Evolutionary conservation across 2,797 vertebrate species (phyloP).

Genomic region (Selene dorsalis): DNA sequence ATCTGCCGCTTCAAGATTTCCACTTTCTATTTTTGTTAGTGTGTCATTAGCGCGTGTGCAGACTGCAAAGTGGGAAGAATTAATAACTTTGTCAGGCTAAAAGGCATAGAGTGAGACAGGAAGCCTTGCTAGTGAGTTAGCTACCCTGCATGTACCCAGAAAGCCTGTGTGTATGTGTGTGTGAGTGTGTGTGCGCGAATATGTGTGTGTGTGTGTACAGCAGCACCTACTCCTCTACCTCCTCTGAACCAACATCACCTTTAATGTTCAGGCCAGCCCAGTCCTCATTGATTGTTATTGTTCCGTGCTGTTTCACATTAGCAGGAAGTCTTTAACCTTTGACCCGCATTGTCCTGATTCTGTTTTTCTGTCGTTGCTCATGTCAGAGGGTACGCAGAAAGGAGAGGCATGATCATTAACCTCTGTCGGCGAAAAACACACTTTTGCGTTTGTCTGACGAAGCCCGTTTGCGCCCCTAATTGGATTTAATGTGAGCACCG

Average conservation of each 20-base stretch:
- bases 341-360: slow-evolving; percentile 70
- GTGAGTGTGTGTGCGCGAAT: slow-evolving; percentile 17
- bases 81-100: slow-evolving; percentile 41
- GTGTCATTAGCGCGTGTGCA: slow-evolving; percentile 54
- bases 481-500: slow-evolving; percentile 70
- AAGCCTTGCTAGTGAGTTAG: slow-evolving; percentile 54
- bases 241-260: slow-evolving; percentile 65
- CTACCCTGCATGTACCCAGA: slow-evolving; percentile 67
- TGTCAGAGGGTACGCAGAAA: slow-evolving; percentile 67
- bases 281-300: slow-evolving; percentile 77
- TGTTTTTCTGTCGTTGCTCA: slow-evolving; percentile 78
- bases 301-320: slow-evolving; percentile 78
- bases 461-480: slow-evolving; percentile 69
- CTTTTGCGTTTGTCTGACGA: slow-evolving; percentile 70
- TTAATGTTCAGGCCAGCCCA: slow-evolving; percentile 71
- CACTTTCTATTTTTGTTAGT: slow-evolving; percentile 44
- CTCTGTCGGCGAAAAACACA: slow-evolving; percentile 74
- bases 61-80: slow-evolving; percentile 42
- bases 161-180: slow-evolving; percentile 22
- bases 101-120: slow-evolving; percentile 38
- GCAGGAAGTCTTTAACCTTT: slow-evolving; percentile 77
- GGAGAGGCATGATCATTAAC: slow-evolving; percentile 73
- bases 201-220: slow-evolving; percentile 42
- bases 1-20: slow-evolving; percentile 47
- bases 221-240: slow-evolving; percentile 72